Conservation (phyloP, 2,113 vertebrate genomes). For the Hypanus sabinus region DNA sequence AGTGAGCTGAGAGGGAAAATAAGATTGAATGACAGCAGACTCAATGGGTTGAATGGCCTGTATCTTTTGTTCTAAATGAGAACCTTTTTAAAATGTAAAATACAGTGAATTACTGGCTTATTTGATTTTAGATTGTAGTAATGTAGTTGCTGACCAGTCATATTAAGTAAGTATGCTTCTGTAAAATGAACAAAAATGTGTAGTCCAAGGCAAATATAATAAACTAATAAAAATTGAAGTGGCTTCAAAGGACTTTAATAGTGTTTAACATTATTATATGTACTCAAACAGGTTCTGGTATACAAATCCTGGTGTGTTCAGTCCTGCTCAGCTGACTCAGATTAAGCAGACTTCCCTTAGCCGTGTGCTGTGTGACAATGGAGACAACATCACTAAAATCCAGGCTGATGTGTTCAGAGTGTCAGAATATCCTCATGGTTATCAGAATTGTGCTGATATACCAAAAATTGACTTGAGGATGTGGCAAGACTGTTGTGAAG, state of each 20-base stretch:
- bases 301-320: conserved; percentile 86
- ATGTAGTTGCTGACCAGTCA: not conserved
- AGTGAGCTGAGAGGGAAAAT: too few species aligned
- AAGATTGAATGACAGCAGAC: too few species aligned
- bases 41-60: too few species aligned
- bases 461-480: conserved; percentile 84
- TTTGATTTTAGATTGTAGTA: not conserved
- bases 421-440: conserved; percentile 81
- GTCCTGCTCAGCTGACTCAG: conserved; percentile 86
- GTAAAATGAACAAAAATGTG: not conserved
- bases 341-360: conserved; percentile 85
- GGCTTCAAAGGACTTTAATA: not conserved
- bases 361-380: conserved; percentile 83
- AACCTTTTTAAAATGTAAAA: not conserved
- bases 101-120: not conserved
- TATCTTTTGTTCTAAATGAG: not conserved
- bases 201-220: not conserved
- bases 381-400: conserved; percentile 88
- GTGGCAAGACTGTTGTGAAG: conserved; percentile 99
- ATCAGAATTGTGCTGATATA: conserved; percentile 73
- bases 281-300: conserved; percentile 81
- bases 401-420: conserved; percentile 82
- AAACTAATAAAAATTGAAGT: not conserved
- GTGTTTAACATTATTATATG: conserved; percentile 12
- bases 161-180: not conserved